phyloP scores from a whole-genome alignment of 2,113 vertebrate species.

The Ardeotis arabs region DNA sequence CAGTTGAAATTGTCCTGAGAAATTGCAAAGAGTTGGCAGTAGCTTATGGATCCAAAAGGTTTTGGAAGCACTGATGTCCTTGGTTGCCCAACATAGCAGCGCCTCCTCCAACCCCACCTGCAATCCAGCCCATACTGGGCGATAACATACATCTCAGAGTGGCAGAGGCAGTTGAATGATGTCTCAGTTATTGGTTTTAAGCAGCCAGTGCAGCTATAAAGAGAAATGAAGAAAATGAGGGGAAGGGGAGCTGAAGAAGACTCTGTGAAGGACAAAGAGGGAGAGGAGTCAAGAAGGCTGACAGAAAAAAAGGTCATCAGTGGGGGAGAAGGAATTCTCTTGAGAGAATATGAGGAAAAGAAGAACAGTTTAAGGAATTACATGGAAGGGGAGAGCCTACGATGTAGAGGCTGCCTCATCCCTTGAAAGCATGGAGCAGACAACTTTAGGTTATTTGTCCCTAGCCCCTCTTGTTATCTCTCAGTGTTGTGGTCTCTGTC shows the following conservation, averaged over 20 bases:
- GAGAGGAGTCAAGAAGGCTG: not conserved
- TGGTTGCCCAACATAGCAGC: not conserved
- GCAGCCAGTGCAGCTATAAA: not conserved
- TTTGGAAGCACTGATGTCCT: not conserved
- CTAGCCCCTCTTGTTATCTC: not conserved
- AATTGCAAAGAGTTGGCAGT: not conserved
- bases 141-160: not conserved
- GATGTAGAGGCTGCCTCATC: not conserved
- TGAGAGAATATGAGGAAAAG: not conserved
- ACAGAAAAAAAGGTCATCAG: not conserved
- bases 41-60: not conserved
- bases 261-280: not conserved
- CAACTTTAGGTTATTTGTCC: not conserved
- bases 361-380: not conserved
- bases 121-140: not conserved
- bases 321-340: not conserved
- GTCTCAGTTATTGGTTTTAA: not conserved
- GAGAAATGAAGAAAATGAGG: not conserved
- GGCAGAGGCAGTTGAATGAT: not conserved
- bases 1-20: not conserved
- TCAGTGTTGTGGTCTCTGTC: not conserved
- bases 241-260: not conserved
- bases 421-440: not conserved
- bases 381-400: not conserved
- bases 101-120: not conserved